Base-by-base conservation (phyloP, 2,113 vertebrate genomes). In the Laticauda laticaudata region DNA sequence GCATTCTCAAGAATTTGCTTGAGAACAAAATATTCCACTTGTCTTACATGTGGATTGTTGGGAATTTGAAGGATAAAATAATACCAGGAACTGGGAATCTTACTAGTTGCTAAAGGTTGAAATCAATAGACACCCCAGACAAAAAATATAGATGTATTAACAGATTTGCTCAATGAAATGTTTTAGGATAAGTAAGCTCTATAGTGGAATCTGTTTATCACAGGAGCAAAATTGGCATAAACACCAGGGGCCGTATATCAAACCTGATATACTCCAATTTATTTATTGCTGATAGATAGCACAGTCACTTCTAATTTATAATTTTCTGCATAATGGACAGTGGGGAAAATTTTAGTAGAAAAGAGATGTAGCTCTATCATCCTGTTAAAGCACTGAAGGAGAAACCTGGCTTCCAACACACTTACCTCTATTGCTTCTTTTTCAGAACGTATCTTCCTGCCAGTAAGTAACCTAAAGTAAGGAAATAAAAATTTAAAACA, bases 371-470 rank as follows among this genome's bases (percentile, higher is more conserved):
- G 1, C 11, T 90, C 26, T 93, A 51, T 0, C 1, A 51, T 56
- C 57, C 45, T 53, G 91, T 18, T 15, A 51, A 91, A 5, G 3
- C 0, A 51, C 12, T 48, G 26, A 88, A 81, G 23, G 3, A 56
- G 86, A 91, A 81, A 48, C n/a, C 85, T 23, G 56, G 26, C 43
- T 14, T 57, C 21, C 53, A 53, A 21, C 10, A 89, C 9, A 59
- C 5, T 43, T 86, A 94, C 99, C 98, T 97, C 98, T 23, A 99
- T 96, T 1, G 99, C 99, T 5, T 99, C 99, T 94, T 99, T 98
- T 96, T 99, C 98, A 26, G 98, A 98, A 95, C 96, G 98, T 97
- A 99, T 99, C 96, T 98, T 99, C 92, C 98, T 98, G 94, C 99
- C 99, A 0, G 98, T 99, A 96, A 99, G 97, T 56, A 99, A 97